Evolutionary conservation across 1,140 invertebrate genomes (phyloP), one percentile per base, ranked within the genome.

Genomic region (Pteromalus puparum): DNA sequence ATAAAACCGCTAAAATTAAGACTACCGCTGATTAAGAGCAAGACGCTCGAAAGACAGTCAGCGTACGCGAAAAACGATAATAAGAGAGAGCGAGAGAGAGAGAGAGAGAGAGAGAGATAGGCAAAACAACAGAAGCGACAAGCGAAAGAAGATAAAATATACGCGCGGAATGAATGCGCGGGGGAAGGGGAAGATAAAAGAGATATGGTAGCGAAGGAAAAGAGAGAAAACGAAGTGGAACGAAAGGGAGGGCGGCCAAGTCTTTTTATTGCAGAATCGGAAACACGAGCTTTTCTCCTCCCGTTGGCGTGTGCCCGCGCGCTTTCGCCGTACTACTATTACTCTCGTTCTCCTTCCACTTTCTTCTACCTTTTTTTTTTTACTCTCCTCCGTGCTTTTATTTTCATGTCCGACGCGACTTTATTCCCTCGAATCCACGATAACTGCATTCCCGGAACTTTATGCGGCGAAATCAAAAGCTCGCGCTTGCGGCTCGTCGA

Each of bases 241-340:
- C 24, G 24, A 84, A 28, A 79, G 26, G 24, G 34, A 76, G 26
- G 18, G 42, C n/a, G 13, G 68, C 7, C 15, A 26, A 46, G 24
- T 76, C 46, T n/a, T 82, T 85, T 85, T 85, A 85, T 82, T 79
- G 46, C 77, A 28, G 80, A 82, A 85, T 82, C 65, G 80, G 74
- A 85, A 82, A 85, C 80, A 79, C 48, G 80, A 85, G 84, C 74
- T 82, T 82, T 74, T 74, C 80, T 82, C 42, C 80, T 76, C n/a
- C 78, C 83, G 78, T 42, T 48, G 21, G 21, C 53, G 53, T 61
- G 26, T 7, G 75, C 21, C 0, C 65, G 26, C 65, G 73, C 30
- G 9, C 74, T 30, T 65, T 13, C 61, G 48, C 21, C 65, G 46
- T 24, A 24, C 46, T 30, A 73, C 30, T 73, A 34, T 34, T 21